phyloP scores from a whole-genome alignment of 2,888 invertebrate genomes.

The Cryptocephalus moraei region DNA sequence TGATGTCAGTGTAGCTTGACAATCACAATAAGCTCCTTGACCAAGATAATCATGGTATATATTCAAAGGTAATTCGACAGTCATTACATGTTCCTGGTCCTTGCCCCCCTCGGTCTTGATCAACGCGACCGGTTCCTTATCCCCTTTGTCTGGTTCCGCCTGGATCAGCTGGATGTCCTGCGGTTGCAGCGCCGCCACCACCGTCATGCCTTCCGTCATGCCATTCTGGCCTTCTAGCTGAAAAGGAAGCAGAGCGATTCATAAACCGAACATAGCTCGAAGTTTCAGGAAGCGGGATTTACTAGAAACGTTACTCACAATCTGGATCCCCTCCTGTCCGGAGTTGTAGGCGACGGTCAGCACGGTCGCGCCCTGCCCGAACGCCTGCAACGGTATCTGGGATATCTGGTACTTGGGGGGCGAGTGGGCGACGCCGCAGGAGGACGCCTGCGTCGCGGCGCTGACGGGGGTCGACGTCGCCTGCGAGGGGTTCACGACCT shows the following conservation, averaged over 20 bases:
- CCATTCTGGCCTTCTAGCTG: constrained; percentile 40
- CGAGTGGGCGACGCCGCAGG: constrained; percentile 18
- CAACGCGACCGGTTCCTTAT: constrained; percentile 38
- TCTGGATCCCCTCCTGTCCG: constrained; percentile 45
- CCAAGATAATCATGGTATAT: too few species aligned
- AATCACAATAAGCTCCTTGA: too few species aligned
- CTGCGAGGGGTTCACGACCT: constrained; percentile 37
- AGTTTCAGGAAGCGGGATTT: too few species aligned
- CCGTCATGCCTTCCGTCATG: constrained; percentile 53
- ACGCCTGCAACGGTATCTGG: constrained; percentile 64
- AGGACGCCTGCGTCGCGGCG: constrained; percentile 39
- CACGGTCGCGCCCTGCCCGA: constrained; percentile 62
- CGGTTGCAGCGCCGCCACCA: constrained; percentile 56
- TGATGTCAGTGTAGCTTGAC: too few species aligned
- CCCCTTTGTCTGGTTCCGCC: constrained; percentile 29
- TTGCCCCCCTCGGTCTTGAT: constrained; percentile 37
- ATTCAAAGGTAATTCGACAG: too few species aligned
- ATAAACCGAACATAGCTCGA: too few species aligned
- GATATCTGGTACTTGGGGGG: constrained; percentile 61
- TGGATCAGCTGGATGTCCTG: constrained; percentile 58
- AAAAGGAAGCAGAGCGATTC: neutral
- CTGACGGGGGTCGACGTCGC: constrained; percentile 28
- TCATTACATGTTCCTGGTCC: constrained; percentile 13
- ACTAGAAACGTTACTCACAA: too few species aligned
- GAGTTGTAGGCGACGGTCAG: constrained; percentile 66